These are phyloP conservation scores for Physella acuta DNA, from an alignment of 1,140 invertebrate species.

Conservation along the genomic window DNA sequence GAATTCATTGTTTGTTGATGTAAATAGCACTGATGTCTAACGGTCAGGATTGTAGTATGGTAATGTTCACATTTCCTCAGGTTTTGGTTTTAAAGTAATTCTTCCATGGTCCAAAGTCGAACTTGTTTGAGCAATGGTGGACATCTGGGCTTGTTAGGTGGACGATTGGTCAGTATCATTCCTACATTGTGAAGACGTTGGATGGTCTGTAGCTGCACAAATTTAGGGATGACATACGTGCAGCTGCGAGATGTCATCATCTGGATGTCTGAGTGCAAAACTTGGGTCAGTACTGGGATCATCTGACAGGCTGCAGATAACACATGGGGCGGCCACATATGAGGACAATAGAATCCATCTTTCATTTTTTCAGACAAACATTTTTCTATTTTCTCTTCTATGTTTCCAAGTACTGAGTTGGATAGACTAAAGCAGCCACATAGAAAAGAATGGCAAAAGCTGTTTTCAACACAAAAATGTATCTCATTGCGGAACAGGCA, in stretches of 20 bases:
- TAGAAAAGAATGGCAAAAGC: conserved; percentile 20
- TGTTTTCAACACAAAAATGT: conserved; percentile 12
- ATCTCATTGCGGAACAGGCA: conserved; percentile 19
- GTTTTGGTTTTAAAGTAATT: not conserved
- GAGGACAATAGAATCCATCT: conserved; percentile 17
- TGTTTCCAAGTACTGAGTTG: not conserved
- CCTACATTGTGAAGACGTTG: conserved; percentile 11
- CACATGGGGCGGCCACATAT: conserved; percentile 24
- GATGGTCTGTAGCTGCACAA: not conserved
- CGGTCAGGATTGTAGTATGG: not conserved
- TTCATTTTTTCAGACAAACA: conserved; percentile 24
- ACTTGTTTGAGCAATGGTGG: conserved; percentile 17
- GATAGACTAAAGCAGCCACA: conserved; percentile 11
- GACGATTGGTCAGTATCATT: conserved; percentile 11
- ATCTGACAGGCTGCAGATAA: conserved; percentile 13
- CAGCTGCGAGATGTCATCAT: conserved; percentile 1
- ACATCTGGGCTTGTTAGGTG: conserved; percentile 15
- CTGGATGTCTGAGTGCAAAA: conserved; percentile 16
- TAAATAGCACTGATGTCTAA: not conserved
- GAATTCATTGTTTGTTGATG: not conserved
- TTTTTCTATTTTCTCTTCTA: conserved; percentile 19
- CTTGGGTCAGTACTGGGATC: not conserved
- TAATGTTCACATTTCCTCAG: not conserved
- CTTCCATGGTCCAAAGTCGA: conserved; percentile 15
- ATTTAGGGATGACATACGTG: conserved; percentile 11